phyloP scores from a whole-genome alignment of 2,888 invertebrate genomes.

The Eupithecia dodoneata region DNA sequence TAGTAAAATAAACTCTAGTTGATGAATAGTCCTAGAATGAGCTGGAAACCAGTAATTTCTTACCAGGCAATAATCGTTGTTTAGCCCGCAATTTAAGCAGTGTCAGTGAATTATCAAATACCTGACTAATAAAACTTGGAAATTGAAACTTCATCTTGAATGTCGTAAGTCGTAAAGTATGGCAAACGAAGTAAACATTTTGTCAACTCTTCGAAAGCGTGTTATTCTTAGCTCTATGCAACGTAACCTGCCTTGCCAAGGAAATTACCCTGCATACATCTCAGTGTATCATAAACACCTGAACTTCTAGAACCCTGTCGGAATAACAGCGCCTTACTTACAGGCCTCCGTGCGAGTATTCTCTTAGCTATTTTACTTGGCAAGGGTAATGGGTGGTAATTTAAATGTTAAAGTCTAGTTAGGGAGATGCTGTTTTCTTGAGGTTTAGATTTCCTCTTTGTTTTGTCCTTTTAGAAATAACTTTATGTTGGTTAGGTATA shows the following conservation, averaged over 20 bases:
- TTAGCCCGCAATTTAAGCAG: too few relatives aligned
- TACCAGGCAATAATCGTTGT: constrained; percentile 23
- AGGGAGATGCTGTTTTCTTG: background rate
- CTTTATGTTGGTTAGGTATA: too few relatives aligned
- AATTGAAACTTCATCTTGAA: too few relatives aligned
- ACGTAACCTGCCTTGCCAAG: constrained; percentile 21
- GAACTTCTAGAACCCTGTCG: constrained; percentile 31
- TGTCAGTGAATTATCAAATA: too few relatives aligned
- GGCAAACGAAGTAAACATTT: background rate
- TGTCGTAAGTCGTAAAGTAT: background rate
- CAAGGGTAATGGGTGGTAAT: constrained; percentile 13
- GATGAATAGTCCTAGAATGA: background rate
- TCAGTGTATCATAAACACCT: constrained; percentile 32
- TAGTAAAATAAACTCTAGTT: background rate
- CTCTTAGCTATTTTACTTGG: constrained; percentile 21
- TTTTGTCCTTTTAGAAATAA: background rate
- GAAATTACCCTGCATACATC: constrained; percentile 29
- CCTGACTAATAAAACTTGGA: too few relatives aligned
- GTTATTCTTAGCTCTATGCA: background rate
- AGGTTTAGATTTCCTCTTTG: too few relatives aligned
- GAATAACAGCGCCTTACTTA: constrained; percentile 18
- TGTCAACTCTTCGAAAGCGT: background rate
- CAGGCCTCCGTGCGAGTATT: background rate
- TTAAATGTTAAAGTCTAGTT: constrained; percentile 16
- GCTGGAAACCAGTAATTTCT: constrained; percentile 50